phyloP scores from a whole-genome alignment of 2,797 vertebrate species.

The Cyclopterus lumpus region DNA sequence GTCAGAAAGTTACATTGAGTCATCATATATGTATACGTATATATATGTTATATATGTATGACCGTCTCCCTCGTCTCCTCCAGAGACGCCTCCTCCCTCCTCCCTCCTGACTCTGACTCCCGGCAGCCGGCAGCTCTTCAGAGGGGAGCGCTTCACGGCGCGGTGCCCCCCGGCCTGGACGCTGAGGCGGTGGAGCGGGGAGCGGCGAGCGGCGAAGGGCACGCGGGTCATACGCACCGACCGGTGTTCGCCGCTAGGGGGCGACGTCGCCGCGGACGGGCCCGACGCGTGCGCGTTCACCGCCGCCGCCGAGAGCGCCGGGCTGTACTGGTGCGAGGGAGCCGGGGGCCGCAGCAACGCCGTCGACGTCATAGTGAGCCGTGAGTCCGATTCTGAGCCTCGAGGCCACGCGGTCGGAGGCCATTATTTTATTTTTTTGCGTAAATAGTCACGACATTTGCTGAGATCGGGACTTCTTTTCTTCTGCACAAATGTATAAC shows the following conservation, averaged over 20 bases:
- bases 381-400: constrained; percentile 65
- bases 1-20: no score
- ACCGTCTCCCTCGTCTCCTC: neutral
- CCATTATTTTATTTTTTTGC: no score
- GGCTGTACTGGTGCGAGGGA: constrained; percentile 79
- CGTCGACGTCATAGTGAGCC: constrained; percentile 73
- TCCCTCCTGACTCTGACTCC: constrained; percentile 60
- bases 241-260: constrained; percentile 53
- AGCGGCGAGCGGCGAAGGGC: neutral
- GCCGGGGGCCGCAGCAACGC: constrained; percentile 59
- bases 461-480: no score
- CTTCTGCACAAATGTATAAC: no score
- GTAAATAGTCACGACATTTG: no score
- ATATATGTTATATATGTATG: no score
- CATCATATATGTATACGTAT: no score
- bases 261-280: constrained; percentile 8
- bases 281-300: constrained; percentile 39
- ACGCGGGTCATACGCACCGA: neutral
- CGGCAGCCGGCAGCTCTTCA: constrained; percentile 67
- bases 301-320: constrained; percentile 43
- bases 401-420: no score
- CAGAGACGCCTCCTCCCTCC: constrained; percentile 56
- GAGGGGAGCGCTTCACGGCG: constrained; percentile 58
- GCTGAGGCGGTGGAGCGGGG: constrained; percentile 48
- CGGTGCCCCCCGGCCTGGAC: constrained; percentile 67